Conservation (phyloP, 2,113 vertebrate species). For the Australoheros scitulus region DNA sequence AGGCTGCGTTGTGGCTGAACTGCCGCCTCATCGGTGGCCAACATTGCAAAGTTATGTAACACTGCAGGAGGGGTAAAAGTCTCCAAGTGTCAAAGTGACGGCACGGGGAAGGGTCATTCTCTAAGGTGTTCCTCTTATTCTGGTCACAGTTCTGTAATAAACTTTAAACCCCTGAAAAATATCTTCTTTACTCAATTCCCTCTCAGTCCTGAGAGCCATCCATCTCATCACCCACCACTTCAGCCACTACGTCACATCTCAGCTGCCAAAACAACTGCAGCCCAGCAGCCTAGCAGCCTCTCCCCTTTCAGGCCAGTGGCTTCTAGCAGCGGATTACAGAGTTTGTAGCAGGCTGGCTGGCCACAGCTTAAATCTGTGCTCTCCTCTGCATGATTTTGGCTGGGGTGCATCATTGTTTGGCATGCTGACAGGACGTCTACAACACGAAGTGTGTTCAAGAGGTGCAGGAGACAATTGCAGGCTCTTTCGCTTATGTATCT, state of each 20-base stretch:
- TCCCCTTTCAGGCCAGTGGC: conserved; percentile 1
- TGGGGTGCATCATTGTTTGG: conserved; percentile 15
- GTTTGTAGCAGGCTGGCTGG: conserved; percentile 10
- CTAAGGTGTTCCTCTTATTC: neutral
- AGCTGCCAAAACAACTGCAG: conserved; percentile 6
- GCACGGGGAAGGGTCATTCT: neutral
- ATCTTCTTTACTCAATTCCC: neutral
- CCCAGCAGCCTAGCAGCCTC: conserved; percentile 17
- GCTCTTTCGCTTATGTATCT: neutral
- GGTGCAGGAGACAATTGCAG: neutral
- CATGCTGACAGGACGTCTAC: neutral
- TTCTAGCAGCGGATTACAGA: conserved; percentile 41
- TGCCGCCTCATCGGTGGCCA: neutral
- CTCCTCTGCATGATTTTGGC: conserved; percentile 27
- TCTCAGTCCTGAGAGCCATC: neutral
- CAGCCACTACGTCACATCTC: neutral
- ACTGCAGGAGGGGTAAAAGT: neutral
- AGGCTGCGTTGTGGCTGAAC: neutral
- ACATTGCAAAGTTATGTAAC: conserved; percentile 45
- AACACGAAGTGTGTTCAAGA: neutral
- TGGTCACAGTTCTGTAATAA: neutral
- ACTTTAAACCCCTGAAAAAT: neutral
- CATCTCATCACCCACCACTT: neutral
- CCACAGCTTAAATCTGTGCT: conserved; percentile 24
- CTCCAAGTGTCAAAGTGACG: neutral